Evolutionary conservation across 2,797 vertebrate genomes (phyloP).

Genomic region (Sebastes baramenuke): DNA sequence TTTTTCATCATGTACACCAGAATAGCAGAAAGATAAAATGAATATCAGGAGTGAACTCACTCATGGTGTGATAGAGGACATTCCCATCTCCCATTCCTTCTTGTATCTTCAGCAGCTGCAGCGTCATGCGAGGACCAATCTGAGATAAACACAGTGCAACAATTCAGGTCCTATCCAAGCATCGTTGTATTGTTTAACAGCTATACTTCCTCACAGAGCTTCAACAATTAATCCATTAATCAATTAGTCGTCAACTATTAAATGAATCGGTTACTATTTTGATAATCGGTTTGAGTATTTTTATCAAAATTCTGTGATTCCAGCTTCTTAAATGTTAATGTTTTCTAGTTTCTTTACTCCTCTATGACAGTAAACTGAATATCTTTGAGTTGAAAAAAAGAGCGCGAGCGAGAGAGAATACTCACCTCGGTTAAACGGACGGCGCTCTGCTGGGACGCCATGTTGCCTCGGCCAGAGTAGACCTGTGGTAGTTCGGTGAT

Average conservation of each 20-base stretch:
- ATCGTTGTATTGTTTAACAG: accelerated
- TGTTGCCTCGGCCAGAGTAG: conserved; percentile 91
- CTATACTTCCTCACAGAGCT: accelerated
- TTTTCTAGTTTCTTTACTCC: background rate
- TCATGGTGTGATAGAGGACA: conserved; percentile 86
- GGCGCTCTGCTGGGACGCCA: conserved; percentile 90
- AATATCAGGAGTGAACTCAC: conserved; percentile 76
- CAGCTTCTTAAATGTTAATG: background rate
- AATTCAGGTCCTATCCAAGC: background rate
- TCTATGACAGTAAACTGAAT: background rate
- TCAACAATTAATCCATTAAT: too few relatives aligned
- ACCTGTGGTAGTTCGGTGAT: conserved; percentile 90
- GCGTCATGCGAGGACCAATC: conserved; percentile 93
- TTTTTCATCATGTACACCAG: conserved; percentile 68
- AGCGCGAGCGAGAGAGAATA: background rate
- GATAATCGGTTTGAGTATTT: too few relatives aligned
- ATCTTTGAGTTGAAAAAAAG: background rate
- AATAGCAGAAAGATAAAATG: background rate
- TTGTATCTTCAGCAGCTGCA: conserved; percentile 91
- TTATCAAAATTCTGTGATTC: too few relatives aligned
- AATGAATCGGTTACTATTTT: too few relatives aligned
- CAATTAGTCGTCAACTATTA: too few relatives aligned
- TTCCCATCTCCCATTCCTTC: conserved; percentile 90
- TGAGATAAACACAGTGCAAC: conserved; percentile 38
- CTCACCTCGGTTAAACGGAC: conserved; percentile 91